Evolutionary conservation across 2,113 vertebrate genomes (phyloP).

Genomic region (Gymnogyps californianus): DNA sequence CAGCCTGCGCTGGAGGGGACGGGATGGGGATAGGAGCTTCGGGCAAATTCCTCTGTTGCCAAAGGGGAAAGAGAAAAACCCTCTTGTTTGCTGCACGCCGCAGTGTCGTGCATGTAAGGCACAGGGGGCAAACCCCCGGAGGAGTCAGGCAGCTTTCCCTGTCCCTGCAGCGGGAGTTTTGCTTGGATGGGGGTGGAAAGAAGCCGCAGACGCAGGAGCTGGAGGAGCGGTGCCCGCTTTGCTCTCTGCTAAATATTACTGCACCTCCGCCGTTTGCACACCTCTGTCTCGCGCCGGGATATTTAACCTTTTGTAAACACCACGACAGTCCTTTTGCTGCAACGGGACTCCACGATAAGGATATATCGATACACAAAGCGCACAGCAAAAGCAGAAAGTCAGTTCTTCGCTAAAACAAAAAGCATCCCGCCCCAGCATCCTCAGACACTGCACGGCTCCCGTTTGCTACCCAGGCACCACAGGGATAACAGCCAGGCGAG

Average conservation of each 20-base stretch:
- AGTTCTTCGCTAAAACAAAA: background rate
- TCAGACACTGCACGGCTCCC: background rate
- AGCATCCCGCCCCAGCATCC: background rate
- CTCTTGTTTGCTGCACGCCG: background rate
- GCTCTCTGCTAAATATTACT: background rate
- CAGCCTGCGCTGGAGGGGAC: background rate
- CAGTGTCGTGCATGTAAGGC: accelerated
- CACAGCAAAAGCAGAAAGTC: background rate
- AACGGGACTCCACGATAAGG: background rate
- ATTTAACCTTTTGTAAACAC: background rate
- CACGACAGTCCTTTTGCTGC: background rate
- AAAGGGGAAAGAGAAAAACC: background rate
- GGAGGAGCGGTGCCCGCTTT: background rate
- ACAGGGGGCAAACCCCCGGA: background rate
- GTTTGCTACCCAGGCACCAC: accelerated
- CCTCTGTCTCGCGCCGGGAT: accelerated
- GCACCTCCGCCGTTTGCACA: background rate
- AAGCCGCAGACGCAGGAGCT: accelerated
- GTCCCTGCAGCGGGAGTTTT: background rate
- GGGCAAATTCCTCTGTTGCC: background rate
- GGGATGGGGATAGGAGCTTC: background rate
- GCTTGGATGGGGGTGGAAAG: background rate
- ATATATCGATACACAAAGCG: accelerated
- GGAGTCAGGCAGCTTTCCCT: background rate
- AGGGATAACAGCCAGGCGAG: background rate